phyloP scores from a whole-genome alignment of 2,797 vertebrate genomes.

The Amblyraja radiata region DNA sequence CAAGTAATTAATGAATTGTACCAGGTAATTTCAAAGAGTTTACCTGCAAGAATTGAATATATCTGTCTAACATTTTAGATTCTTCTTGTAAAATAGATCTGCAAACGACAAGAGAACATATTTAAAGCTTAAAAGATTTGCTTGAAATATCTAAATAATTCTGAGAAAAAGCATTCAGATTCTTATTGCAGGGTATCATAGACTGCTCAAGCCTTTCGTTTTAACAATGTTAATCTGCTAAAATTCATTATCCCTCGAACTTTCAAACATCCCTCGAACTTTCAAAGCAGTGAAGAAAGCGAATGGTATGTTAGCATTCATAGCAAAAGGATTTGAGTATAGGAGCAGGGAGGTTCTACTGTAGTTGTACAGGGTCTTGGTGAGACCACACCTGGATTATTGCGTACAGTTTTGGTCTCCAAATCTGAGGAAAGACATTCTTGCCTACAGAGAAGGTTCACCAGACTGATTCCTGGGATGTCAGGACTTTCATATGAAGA shows the following conservation, averaged over 20 bases:
- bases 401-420: no score
- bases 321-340: no score
- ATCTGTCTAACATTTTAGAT: constrained; percentile 55
- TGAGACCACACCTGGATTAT: no score
- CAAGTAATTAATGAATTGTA: not conserved
- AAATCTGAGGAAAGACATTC: no score
- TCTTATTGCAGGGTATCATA: not conserved
- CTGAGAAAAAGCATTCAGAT: not conserved
- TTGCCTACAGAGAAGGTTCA: no score
- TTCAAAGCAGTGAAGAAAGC: no score
- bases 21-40: constrained; percentile 39
- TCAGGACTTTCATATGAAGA: no score
- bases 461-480: no score
- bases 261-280: not conserved
- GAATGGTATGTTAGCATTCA: no score
- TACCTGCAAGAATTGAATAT: constrained; percentile 67
- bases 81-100: constrained; percentile 68
- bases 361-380: no score
- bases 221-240: not conserved
- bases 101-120: constrained; percentile 37
- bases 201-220: not conserved
- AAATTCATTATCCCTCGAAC: not conserved
- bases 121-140: not conserved
- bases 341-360: no score
- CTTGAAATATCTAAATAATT: not conserved